Evolutionary conservation across 2,888 invertebrate genomes (phyloP).

Genomic region (Sipha maydis): DNA sequence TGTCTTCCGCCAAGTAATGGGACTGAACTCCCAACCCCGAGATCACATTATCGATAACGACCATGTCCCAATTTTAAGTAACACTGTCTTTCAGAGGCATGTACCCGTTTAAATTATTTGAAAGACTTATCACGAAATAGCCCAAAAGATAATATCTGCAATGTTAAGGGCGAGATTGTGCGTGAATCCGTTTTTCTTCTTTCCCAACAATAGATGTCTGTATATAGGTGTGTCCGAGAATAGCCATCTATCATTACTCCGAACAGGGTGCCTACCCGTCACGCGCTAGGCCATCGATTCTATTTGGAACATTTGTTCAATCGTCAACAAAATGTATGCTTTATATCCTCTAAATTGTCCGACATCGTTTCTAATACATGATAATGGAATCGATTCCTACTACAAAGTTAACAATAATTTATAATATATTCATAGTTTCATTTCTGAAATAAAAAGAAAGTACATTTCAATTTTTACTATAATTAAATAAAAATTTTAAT

Average conservation of each 20-base stretch:
- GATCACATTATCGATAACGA: conserved; percentile 47
- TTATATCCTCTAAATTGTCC: not conserved
- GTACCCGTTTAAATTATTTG: not conserved
- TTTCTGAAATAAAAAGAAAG: too few relatives aligned
- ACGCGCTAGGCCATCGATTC: not conserved
- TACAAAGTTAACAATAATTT: too few relatives aligned
- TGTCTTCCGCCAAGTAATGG: not conserved
- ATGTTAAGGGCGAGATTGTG: not conserved
- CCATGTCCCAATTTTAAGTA: not conserved
- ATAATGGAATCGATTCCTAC: too few relatives aligned
- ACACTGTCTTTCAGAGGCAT: not conserved
- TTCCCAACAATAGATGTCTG: not conserved
- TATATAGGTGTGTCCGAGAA: not conserved
- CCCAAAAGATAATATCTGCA: not conserved
- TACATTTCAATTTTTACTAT: too few relatives aligned
- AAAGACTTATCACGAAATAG: not conserved
- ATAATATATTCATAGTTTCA: too few relatives aligned
- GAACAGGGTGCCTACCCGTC: not conserved
- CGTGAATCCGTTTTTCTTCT: not conserved
- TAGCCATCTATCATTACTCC: not conserved
- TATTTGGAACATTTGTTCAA: too few relatives aligned
- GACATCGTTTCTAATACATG: too few relatives aligned
- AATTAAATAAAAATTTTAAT: too few relatives aligned
- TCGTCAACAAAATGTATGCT: not conserved
- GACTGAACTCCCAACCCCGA: not conserved